These are phyloP conservation scores for Amphiprion clarkii DNA, from an alignment of 2,797 vertebrate species.

Conservation along the genomic window DNA sequence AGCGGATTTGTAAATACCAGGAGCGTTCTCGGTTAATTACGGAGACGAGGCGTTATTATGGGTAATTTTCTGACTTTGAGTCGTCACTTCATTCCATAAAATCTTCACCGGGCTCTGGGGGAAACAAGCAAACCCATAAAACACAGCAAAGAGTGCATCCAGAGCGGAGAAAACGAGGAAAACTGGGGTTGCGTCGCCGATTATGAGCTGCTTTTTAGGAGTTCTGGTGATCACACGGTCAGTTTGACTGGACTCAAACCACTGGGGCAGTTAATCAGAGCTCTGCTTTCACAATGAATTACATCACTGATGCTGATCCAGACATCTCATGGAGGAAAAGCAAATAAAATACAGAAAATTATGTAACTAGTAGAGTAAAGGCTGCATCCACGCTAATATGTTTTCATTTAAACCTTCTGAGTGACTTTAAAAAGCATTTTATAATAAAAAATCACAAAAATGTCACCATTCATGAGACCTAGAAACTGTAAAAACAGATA, in stretches of 20 bases:
- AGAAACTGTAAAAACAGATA: no score
- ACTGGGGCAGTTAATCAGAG: no score
- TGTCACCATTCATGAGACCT: no score
- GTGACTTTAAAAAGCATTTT: no score
- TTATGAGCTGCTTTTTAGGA: conserved; percentile 21
- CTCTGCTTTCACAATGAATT: background rate
- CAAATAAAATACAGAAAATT: background rate
- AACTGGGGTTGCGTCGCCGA: background rate
- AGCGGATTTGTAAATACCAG: conserved; percentile 29
- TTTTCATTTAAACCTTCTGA: no score
- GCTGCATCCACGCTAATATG: no score
- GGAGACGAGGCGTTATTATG: conserved; percentile 17
- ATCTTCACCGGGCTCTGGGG: conserved; percentile 43
- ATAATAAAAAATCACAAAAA: no score
- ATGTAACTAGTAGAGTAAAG: background rate
- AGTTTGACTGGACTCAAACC: background rate
- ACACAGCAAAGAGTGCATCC: background rate
- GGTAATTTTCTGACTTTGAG: conserved; percentile 39
- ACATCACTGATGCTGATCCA: background rate
- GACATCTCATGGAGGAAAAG: background rate
- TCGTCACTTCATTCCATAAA: conserved; percentile 34
- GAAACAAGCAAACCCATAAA: conserved; percentile 19
- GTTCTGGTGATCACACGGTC: background rate
- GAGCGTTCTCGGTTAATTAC: conserved; percentile 24
- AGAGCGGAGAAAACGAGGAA: background rate